Conservation (phyloP, 2,797 vertebrate genomes). For the Microctenopoma steveboyesi region DNA sequence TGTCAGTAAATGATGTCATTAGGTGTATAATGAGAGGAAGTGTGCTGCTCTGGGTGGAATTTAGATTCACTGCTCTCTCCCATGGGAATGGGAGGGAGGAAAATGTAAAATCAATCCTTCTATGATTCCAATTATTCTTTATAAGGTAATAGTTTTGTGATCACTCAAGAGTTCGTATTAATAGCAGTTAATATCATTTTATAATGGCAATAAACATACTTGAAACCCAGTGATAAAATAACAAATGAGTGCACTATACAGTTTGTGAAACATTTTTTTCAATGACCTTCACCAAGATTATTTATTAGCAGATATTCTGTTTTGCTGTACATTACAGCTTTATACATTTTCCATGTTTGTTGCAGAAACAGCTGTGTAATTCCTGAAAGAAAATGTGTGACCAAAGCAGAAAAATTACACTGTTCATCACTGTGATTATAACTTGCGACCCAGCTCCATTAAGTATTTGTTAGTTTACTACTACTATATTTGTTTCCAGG, state of each 20-base stretch:
- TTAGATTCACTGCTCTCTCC: background rate
- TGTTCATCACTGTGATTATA: background rate
- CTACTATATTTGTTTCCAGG: slow-evolving; percentile 1
- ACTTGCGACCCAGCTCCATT: slow-evolving; percentile 1
- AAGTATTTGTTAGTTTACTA: too few species aligned
- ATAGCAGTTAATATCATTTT: too few species aligned
- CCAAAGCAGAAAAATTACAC: background rate
- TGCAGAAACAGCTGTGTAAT: background rate
- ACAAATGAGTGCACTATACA: too few species aligned
- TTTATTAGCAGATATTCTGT: too few species aligned
- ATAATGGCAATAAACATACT: background rate
- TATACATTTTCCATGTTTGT: background rate
- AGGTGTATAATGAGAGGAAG: slow-evolving; percentile 39
- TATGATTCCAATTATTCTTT: background rate
- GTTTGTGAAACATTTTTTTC: background rate
- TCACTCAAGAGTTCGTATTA: background rate
- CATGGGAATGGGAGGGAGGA: slow-evolving; percentile 33
- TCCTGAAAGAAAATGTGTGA: background rate
- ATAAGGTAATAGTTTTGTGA: background rate
- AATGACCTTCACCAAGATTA: background rate
- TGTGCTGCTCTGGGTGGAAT: slow-evolving; percentile 21
- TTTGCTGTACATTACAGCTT: too few species aligned
- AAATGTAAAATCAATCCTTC: background rate
- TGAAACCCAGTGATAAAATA: background rate
- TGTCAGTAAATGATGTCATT: slow-evolving; percentile 58